Base-by-base conservation (phyloP, 35 echinoderm and acorn worm genomes). In the Ptychodera flava region DNA sequence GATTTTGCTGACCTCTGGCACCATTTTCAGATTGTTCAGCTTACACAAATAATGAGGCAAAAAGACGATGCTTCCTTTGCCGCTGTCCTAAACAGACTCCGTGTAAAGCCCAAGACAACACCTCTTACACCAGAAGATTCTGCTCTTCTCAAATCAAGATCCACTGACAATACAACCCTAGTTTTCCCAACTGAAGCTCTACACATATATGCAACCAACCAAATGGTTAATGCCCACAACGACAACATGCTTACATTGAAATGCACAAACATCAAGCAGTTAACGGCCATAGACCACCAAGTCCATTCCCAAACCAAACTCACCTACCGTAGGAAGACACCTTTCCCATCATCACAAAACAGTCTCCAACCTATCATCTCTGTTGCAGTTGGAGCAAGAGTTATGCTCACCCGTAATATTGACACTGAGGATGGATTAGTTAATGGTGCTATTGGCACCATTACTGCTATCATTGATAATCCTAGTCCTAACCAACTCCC, bases 1-100 rank as follows among this genome's bases (percentile, higher is more conserved):
- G n/a, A 28, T 36, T 76, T 77, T 34, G 31, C 93, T 2, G 92
- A 91, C 91, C 90, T n/a, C n/a, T n/a, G 52, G 76, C 37, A 90
- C 35, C 35, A 78, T 35, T 97, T 97, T 34, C 80, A 86, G 16
- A 33, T 76, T 78, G 75, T 81, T 34, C 84, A 92, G 38, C 36
- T 93, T 10, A 75, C 34, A 36, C 28, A 97, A 78, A 90, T 97
- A 16, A 97, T 97, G 91, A 89, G 94, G 77, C 94, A 97, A 90
- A 90, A 89, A 79, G 91, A 93, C 36, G 94, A 97, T 78, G 37
- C 32, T 34, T 16, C 76, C 12, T 93, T 97, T 90, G 94, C 94
- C 77, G 27, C 28, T 36, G 34, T 93, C 31, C 79, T 97, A 33
- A 97, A 97, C 36, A 85, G 91, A 53, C 33, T 97, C 0, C 80